Conservation (phyloP, 2,888 invertebrate genomes). For the Plutella xylostella region DNA sequence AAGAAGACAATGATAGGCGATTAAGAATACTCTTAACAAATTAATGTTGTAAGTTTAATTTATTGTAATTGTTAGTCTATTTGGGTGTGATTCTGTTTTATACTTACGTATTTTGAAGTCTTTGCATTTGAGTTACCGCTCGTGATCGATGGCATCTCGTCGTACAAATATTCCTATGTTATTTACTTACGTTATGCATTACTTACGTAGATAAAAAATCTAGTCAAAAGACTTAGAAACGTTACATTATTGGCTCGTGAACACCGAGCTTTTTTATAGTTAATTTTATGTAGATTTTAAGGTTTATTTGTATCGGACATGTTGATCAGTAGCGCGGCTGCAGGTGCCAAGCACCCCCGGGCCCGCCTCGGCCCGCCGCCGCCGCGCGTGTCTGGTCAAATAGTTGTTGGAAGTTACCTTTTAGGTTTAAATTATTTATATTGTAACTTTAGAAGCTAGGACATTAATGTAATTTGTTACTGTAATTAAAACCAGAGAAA, state of each 20-base stretch:
- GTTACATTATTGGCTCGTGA: constrained; percentile 55
- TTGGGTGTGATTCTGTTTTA: constrained; percentile 65
- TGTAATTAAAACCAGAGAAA: constrained; percentile 49
- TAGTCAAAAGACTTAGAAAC: constrained; percentile 69
- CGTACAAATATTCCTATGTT: constrained; percentile 71
- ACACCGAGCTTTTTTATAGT: constrained; percentile 52
- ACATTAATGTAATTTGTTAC: constrained; percentile 52
- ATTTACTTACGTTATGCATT: constrained; percentile 54
- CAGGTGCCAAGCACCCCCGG: too few species aligned
- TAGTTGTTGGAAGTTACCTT: constrained; percentile 63
- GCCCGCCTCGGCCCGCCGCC: constrained; percentile 9
- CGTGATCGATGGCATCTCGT: constrained; percentile 69
- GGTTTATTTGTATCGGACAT: background rate
- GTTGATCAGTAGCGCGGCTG: constrained; percentile 12
- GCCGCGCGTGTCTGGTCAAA: constrained; percentile 15
- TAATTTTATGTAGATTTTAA: constrained; percentile 38
- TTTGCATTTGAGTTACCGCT: constrained; percentile 69
- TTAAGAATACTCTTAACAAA: constrained; percentile 28
- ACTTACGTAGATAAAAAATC: constrained; percentile 45
- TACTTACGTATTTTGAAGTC: constrained; percentile 61
- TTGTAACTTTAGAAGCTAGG: constrained; percentile 56
- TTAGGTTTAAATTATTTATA: constrained; percentile 58
- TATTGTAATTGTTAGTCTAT: constrained; percentile 52
- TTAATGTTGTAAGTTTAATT: constrained; percentile 53
- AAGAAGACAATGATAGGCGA: constrained; percentile 38